Conservation (phyloP, 1,140 invertebrate genomes). For the Steinernema khuongi region DNA sequence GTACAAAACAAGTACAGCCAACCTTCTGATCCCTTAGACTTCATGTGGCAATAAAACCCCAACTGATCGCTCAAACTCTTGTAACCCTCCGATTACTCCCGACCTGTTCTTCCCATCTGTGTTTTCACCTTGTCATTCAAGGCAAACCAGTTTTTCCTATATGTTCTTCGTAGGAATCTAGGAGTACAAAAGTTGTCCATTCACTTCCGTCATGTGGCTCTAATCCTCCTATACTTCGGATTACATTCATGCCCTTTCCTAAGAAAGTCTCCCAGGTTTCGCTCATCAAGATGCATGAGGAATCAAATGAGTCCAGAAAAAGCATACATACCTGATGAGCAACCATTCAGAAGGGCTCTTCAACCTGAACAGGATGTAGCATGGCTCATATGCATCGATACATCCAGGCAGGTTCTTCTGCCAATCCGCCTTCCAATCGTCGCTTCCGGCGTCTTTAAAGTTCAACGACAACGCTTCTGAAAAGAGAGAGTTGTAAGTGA, state of each 20-base stretch:
- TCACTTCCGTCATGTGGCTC: neutral
- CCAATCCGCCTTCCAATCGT: slow-evolving; percentile 75
- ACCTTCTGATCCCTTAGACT: too few species aligned
- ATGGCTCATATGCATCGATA: slow-evolving; percentile 79
- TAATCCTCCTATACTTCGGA: neutral
- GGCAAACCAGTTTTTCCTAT: neutral
- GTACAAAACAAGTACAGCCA: slow-evolving; percentile 14
- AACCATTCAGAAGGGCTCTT: slow-evolving; percentile 83
- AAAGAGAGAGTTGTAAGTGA: slow-evolving; percentile 33
- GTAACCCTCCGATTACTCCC: too few species aligned
- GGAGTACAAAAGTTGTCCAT: neutral
- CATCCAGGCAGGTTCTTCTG: slow-evolving; percentile 72
- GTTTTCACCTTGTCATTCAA: neutral
- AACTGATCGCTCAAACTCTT: too few species aligned
- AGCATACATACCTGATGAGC: slow-evolving; percentile 87
- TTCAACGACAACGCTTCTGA: slow-evolving; percentile 73
- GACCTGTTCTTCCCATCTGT: too few species aligned
- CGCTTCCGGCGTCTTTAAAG: slow-evolving; percentile 67
- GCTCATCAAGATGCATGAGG: slow-evolving; percentile 65
- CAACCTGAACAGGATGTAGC: slow-evolving; percentile 84
- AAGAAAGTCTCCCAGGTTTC: neutral
- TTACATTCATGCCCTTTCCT: neutral
- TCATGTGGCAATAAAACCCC: too few species aligned
- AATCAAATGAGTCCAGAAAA: too few species aligned
- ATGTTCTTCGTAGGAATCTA: neutral